A percentile compares a stretch with the other conserved stretches of the same genome.
These are phyloP conservation scores for Tetraodon nigroviridis DNA, from an alignment of 2,113 vertebrate species.

Conservation along the genomic window DNA sequence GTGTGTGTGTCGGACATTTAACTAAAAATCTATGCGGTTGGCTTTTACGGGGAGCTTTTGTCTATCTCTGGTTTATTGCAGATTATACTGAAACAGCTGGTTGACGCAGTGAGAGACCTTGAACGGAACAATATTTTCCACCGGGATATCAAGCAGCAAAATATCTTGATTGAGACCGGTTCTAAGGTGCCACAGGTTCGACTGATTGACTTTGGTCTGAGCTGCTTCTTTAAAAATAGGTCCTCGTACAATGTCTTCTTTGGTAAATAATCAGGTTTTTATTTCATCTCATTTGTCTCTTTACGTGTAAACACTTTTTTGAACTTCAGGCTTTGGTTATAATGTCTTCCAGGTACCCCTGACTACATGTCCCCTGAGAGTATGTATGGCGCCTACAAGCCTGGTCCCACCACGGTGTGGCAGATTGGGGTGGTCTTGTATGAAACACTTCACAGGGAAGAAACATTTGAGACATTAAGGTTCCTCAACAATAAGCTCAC, in stretches of 20 bases:
- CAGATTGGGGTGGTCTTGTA: background rate
- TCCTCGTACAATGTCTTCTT: background rate
- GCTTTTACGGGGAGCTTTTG: background rate
- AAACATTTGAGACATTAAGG: background rate
- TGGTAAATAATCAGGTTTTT: background rate
- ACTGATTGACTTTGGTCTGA: conserved; percentile 17
- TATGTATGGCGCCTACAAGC: background rate
- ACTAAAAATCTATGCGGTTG: background rate
- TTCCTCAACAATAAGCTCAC: background rate
- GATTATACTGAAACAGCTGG: conserved; percentile 13
- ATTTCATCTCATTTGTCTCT: background rate
- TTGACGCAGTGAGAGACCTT: background rate
- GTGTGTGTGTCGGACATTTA: background rate
- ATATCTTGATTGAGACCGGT: conserved; percentile 10
- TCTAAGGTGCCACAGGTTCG: background rate
- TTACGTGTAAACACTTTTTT: background rate
- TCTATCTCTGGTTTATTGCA: conserved; percentile 1
- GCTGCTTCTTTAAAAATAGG: background rate
- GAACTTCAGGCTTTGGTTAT: background rate
- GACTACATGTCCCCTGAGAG: background rate
- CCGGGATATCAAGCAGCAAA: conserved; percentile 13
- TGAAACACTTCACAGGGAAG: background rate
- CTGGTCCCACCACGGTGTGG: background rate
- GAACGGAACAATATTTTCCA: background rate
- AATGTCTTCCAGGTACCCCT: background rate